Base-by-base conservation (phyloP, 2,113 vertebrate species). In the Monarcha castaneiventris region DNA sequence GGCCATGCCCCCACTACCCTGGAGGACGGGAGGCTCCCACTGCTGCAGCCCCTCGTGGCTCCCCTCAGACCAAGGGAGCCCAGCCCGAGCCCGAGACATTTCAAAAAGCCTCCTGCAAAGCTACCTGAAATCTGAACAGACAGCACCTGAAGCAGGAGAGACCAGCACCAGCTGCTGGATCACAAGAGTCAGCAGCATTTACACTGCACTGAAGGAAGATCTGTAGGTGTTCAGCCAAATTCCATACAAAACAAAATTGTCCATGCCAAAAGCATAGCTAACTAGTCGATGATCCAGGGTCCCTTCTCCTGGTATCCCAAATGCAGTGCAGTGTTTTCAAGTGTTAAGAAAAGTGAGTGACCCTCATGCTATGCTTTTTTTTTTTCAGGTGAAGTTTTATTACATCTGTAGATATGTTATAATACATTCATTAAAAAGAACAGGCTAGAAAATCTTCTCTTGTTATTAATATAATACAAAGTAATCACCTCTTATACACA, bases 1-100 rank as follows among this genome's bases (percentile, higher is more conserved):
- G 92, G 71, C 10, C 97, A 96, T 2, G 62, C 94, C 66, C 97
- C 76, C 92, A 98, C 99, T 77, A 89, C 98, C 64, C 98, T 98
- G 0, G 95, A 93, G 16, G 96, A 95, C 1, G 96, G 89, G 63
- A 37, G 37, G 2, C 98, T 99, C 39, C 98, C 98, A 5, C n/a
- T 99, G 75, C 98, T 98, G 4, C 98, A 93, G 92, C 99, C 99
- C 2, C 99, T 98, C 1, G 97, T 96, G 87, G 96, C 98, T 92
- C 99, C 99, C 10, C 99, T 99, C 96, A 99, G 98, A 61, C 98
- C 98, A 20, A 95, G 84, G 4, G 97, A 98, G 51, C 97, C 97
- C 4, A 97, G 98, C 17, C 94, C 97, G 48, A 98, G 98, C 56
- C 98, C 97, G 74, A 98, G 99, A 72, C 98, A 99, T 83, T 97